Base-by-base conservation (phyloP, 2,797 vertebrate species). In the Alauda arvensis region DNA sequence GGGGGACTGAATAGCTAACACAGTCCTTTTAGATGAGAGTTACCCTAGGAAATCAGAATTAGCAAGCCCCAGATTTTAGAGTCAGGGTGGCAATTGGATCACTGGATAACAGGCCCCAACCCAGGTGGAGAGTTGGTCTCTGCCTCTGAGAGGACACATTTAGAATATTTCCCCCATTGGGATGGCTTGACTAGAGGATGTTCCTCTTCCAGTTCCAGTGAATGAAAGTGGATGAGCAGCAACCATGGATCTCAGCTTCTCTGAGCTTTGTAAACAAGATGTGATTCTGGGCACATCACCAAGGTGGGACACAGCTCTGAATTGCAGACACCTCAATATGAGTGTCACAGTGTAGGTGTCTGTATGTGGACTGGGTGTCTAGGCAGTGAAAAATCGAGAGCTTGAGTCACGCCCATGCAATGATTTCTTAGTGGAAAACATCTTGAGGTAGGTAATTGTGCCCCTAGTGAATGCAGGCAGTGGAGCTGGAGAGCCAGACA, bases 321-420 rank as follows among this genome's bases (percentile, higher is more conserved):
- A 67, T 14, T 90, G 71, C 80, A 87, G 89, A 89, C 83, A 70
- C 77, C 65, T 89, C 89, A 68, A 1, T 21, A 21, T 0, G 4
- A 82, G 55, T 84, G 83, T 86, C 5, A 3, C 59, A 34, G 3
- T 4, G 72, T 91, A 88, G 89, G 89, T 92, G 85, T 93, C 89
- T 92, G 75, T 65, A 60, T 81, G 80, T 77, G 85, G 87, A 88
- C 78, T 79, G 78, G 33, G 52, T 93, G 91, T 93, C 89, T 92
- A 88, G 91, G 89, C 87, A 89, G 92, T 88, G 81, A 84, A 93
- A 90, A 95, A 91, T 81, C 77, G 90, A 83, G 80, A 87, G 57
- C 57, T 91, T 89, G 65, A 87, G 71, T 93, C 61, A 57, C 74
- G 68, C 92, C 89, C 85, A 93, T 75, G 31, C 80, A 90, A 26